Conservation (phyloP, 2,113 vertebrate species). For the Labeo catla region DNA sequence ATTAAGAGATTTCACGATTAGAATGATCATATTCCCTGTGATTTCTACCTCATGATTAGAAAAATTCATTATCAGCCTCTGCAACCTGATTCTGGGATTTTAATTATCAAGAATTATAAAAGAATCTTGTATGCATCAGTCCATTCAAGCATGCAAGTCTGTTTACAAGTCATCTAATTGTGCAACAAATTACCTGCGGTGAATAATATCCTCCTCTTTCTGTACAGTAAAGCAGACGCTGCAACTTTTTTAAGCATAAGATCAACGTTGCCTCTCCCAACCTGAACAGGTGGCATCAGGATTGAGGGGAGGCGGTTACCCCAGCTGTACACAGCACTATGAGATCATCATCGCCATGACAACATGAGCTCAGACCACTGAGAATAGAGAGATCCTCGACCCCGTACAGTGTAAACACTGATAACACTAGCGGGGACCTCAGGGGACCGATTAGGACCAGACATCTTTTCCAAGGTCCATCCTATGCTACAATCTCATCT, state of each 20-base stretch:
- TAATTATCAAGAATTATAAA: neutral
- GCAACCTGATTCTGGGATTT: neutral
- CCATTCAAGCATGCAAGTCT: slow-evolving; percentile 4
- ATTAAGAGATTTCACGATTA: too few species aligned
- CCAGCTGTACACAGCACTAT: slow-evolving; percentile 5
- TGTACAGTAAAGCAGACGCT: neutral
- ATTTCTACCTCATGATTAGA: neutral
- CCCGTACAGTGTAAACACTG: slow-evolving; percentile 16
- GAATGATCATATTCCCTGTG: too few species aligned
- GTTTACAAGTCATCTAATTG: slow-evolving; percentile 16
- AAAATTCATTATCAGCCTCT: too few species aligned
- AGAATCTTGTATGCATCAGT: slow-evolving; percentile 1
- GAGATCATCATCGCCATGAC: slow-evolving; percentile 2
- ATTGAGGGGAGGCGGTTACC: neutral
- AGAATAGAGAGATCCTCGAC: slow-evolving; percentile 9
- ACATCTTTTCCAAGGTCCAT: slow-evolving; percentile 2
- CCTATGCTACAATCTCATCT: neutral
- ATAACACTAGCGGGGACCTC: slow-evolving; percentile 10
- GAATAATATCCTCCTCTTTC: neutral
- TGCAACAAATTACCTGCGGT: neutral
- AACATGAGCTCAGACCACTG: slow-evolving; percentile 39
- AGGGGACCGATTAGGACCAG: slow-evolving; percentile 9
- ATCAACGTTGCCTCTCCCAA: neutral
- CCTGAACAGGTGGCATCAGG: slow-evolving; percentile 22
- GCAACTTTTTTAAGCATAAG: neutral